Conservation (phyloP, 2,888 invertebrate species). For the Luffia ferchaultella region DNA sequence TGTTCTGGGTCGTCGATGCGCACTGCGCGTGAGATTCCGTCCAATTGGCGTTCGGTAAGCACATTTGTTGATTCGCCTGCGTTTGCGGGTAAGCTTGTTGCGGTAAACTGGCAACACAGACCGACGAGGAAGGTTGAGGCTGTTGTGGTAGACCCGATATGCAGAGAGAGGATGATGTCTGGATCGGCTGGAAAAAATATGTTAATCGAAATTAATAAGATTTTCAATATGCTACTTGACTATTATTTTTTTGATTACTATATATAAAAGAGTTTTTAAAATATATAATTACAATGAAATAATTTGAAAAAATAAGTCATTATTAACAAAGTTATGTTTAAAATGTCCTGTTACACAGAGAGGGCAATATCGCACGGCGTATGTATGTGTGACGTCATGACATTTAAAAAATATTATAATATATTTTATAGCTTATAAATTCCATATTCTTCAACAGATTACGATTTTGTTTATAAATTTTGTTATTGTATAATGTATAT, state of each 20-base stretch:
- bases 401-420: neutral
- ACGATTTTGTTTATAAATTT: no score
- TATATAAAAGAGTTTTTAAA: no score
- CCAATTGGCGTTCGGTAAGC: constrained; percentile 18
- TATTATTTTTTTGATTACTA: no score
- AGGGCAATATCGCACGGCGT: no score
- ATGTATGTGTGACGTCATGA: no score
- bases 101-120: neutral
- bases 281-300: no score
- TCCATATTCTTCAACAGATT: no score
- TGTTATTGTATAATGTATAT: no score
- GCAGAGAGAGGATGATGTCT: constrained; percentile 44
- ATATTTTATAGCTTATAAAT: neutral
- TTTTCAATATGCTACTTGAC: no score
- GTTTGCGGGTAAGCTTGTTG: neutral
- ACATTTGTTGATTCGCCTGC: neutral
- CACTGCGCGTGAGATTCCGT: constrained; percentile 29
- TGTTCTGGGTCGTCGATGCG: constrained; percentile 43
- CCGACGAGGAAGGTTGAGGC: neutral
- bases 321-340: no score
- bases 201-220: constrained; percentile 7
- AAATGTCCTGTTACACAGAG: no score
- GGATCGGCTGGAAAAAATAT: constrained; percentile 45
- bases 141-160: constrained; percentile 24
- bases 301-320: no score